A percentile compares a stretch with the other conserved stretches of the same genome.
Conservation (phyloP, 2,113 vertebrate species). For the Rana temporaria region DNA sequence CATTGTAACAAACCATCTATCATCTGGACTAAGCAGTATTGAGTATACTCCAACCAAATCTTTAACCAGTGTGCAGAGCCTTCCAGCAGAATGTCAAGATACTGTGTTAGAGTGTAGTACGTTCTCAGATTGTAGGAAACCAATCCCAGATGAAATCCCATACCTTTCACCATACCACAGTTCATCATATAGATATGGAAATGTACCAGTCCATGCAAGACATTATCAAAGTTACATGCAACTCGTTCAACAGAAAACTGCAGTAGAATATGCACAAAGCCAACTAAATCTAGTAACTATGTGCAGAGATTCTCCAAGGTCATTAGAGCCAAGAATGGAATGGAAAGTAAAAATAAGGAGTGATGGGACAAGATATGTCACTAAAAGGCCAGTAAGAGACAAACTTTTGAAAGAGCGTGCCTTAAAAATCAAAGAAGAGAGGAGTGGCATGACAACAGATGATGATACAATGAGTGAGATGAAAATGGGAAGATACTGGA, state of each 20-base stretch:
- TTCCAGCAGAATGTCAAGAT: constrained; percentile 68
- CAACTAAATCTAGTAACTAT: constrained; percentile 90
- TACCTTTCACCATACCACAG: constrained; percentile 90
- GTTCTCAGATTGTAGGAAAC: constrained; percentile 68
- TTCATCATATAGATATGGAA: constrained; percentile 81
- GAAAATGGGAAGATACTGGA: constrained; percentile 98
- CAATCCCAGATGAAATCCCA: constrained; percentile 74
- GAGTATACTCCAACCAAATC: constrained; percentile 70
- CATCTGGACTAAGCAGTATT: constrained; percentile 68
- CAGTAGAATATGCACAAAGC: constrained; percentile 92
- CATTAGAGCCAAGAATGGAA: constrained; percentile 88
- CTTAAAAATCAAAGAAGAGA: constrained; percentile 95
- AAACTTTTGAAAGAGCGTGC: constrained; percentile 92
- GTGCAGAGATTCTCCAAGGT: constrained; percentile 82
- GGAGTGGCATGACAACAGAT: constrained; percentile 94
- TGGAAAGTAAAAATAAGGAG: constrained; percentile 98
- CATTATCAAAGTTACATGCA: constrained; percentile 99
- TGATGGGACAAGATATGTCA: constrained; percentile 93
- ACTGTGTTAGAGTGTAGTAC: constrained; percentile 72
- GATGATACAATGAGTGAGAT: constrained; percentile 95
- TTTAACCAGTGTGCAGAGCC: constrained; percentile 75
- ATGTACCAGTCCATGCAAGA: constrained; percentile 88
- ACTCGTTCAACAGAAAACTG: constrained; percentile 91
- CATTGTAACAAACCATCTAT: constrained; percentile 64
- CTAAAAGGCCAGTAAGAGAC: constrained; percentile 93